Percentiles rank a stretch among this genome's conserved stretches.
Conservation (phyloP, 1,140 invertebrate genomes). For the Drosophila albomicans region DNA sequence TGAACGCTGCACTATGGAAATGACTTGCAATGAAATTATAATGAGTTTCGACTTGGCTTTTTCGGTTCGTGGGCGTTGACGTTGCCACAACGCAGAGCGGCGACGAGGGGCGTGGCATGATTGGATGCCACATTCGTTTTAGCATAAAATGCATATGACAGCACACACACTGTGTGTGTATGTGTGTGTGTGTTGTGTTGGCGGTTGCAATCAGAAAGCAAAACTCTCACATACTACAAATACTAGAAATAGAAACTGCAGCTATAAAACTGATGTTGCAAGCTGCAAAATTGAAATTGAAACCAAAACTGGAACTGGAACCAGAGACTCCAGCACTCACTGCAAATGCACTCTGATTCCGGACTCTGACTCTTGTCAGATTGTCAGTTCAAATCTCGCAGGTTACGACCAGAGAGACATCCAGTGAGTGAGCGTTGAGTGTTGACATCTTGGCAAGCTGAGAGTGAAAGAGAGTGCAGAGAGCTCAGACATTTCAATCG, state of each 20-base stretch:
- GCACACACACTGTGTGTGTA: neutral
- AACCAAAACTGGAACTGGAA: neutral
- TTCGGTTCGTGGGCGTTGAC: constrained; percentile 33
- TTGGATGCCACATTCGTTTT: constrained; percentile 38
- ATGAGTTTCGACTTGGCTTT: constrained; percentile 58
- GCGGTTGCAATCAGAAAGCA: constrained; percentile 6
- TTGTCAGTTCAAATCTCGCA: constrained; percentile 14
- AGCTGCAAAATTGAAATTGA: neutral
- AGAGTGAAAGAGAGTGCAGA: neutral
- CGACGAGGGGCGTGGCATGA: constrained; percentile 28
- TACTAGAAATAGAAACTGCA: constrained; percentile 3
- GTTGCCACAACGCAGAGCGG: neutral
- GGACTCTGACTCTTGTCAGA: neutral
- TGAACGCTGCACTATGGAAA: constrained; percentile 53
- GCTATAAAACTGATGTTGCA: neutral
- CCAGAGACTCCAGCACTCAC: neutral
- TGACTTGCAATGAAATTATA: constrained; percentile 76
- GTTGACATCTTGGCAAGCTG: constrained; percentile 1
- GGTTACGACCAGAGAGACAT: constrained; percentile 1
- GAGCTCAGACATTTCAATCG: too few relatives aligned
- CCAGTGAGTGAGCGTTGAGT: neutral
- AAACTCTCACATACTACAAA: neutral
- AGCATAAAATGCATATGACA: constrained; percentile 54
- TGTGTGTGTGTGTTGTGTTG: neutral
- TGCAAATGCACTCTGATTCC: neutral